phyloP scores from a whole-genome alignment of 2,888 invertebrate genomes.

The Eilema caniola region DNA sequence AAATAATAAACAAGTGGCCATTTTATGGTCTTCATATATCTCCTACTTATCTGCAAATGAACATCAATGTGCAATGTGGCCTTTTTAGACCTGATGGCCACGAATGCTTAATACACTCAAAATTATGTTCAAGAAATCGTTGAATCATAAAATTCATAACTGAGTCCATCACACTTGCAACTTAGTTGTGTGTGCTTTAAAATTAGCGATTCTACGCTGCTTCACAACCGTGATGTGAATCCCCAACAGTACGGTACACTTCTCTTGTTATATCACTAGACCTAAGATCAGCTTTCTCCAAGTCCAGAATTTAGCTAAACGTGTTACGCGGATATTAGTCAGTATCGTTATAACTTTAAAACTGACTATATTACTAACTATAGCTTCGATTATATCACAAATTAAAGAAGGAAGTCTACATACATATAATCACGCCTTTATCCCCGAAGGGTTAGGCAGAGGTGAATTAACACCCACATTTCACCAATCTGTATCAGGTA shows the following conservation, averaged over 20 bases:
- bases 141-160: not conserved
- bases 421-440: no score
- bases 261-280: conserved; percentile 38
- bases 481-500: no score
- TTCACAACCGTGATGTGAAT: conserved; percentile 37
- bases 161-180: not conserved
- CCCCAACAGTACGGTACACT: conserved; percentile 34
- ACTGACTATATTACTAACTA: not conserved
- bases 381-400: not conserved
- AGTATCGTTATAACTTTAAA: not conserved
- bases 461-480: no score
- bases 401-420: not conserved
- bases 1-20: no score
- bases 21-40: no score
- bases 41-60: no score
- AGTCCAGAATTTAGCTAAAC: conserved; percentile 24
- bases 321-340: not conserved
- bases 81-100: no score
- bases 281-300: conserved; percentile 47
- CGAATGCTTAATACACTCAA: no score
- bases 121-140: no score
- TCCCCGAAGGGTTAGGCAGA: no score
- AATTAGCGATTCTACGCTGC: conserved; percentile 47
- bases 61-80: no score
- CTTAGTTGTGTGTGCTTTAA: conserved; percentile 24